Base-by-base conservation (phyloP, 2,113 vertebrate species). In the Mus pahari region DNA sequence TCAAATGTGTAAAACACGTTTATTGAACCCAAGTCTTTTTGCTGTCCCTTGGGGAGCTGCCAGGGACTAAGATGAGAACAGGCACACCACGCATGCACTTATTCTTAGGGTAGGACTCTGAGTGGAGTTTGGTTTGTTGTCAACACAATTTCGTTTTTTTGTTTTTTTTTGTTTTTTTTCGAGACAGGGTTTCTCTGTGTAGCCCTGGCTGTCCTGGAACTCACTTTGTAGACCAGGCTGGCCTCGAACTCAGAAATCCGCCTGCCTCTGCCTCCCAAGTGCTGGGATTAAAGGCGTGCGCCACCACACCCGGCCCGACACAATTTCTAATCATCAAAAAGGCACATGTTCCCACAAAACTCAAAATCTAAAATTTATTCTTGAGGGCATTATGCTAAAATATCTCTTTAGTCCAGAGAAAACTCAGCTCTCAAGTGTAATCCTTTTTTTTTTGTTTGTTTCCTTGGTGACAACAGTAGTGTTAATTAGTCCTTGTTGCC, bases 241-340 rank as follows among this genome's bases (percentile, higher is more conserved):
- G n/a, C n/a, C n/a, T n/a, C n/a, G n/a, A n/a, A n/a, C n/a, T n/a
- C n/a, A n/a, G n/a, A n/a, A n/a, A n/a, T n/a, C n/a, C n/a, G n/a
- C n/a, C n/a, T n/a, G n/a, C n/a, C n/a, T n/a, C n/a, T n/a, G n/a
- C n/a, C n/a, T n/a, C n/a, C n/a, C n/a, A n/a, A n/a, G n/a, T n/a
- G n/a, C n/a, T n/a, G n/a, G n/a, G n/a, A n/a, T n/a, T n/a, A n/a
- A n/a, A n/a, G n/a, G n/a, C n/a, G n/a, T n/a, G n/a, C n/a, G n/a
- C n/a, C n/a, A n/a, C n/a, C n/a, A n/a, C n/a, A n/a, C n/a, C n/a
- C n/a, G n/a, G n/a, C n/a, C n/a, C n/a, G n/a, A n/a, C n/a, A n/a
- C n/a, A n/a, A 77, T 93, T 53, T 90, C n/a, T 90, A 62, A 55
- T 50, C 60, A 66, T n/a, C 39, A 83, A 77, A 89, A 88, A 88